Conservation (phyloP, 1,140 invertebrate species). For the Dryas iulia region DNA sequence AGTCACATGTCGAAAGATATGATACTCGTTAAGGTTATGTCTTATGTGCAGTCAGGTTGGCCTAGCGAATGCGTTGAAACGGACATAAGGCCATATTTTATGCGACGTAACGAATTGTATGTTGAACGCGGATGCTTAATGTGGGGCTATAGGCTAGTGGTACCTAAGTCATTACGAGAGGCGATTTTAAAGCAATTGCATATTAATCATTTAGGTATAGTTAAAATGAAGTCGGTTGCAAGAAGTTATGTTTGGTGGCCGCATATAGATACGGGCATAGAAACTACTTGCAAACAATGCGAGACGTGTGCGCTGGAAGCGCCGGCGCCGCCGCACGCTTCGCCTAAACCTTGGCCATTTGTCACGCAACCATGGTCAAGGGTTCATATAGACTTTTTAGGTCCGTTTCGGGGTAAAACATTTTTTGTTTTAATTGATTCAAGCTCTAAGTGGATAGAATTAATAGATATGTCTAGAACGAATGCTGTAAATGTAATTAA, state of each 20-base stretch:
- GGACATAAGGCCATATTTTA: constrained; percentile 23
- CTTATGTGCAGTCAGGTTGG: constrained; percentile 33
- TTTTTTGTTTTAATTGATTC: constrained; percentile 31
- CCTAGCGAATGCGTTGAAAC: not conserved
- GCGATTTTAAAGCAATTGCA: constrained; percentile 29
- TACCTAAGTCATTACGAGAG: constrained; percentile 15
- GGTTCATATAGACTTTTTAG: constrained; percentile 31
- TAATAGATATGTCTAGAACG: constrained; percentile 31
- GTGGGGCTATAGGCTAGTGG: constrained; percentile 36
- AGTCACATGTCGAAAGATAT: constrained; percentile 8
- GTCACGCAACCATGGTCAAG: constrained; percentile 12
- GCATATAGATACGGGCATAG: no score
- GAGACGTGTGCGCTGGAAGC: no score
- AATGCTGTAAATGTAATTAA: constrained; percentile 23
- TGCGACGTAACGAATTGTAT: constrained; percentile 33
- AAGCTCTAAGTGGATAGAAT: constrained; percentile 29
- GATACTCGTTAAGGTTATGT: constrained; percentile 4
- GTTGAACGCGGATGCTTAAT: no score
- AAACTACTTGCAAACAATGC: no score
- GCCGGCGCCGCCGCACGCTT: no score
- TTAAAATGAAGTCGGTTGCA: no score
- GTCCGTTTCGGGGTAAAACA: constrained; percentile 19
- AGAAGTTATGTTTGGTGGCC: no score
- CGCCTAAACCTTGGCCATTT: constrained; percentile 21
- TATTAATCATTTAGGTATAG: no score